Conservation (phyloP, 2,888 invertebrate genomes). For the Drosophila prolongata region DNA sequence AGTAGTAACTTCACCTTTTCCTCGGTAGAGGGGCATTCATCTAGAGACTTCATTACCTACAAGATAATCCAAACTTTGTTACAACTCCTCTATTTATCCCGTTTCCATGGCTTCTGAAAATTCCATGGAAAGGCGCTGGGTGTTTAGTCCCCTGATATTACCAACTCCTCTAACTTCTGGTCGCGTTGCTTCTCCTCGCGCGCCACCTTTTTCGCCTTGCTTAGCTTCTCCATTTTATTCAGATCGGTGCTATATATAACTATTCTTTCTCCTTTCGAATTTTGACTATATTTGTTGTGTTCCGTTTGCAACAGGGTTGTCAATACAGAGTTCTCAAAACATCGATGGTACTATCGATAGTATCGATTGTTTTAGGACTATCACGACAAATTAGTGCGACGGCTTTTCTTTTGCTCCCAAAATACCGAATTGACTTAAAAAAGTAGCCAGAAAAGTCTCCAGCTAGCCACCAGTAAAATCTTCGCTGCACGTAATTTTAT, state of each 20-base stretch:
- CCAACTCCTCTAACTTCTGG: slow-evolving; percentile 83
- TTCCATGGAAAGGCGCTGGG: neutral
- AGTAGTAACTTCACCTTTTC: slow-evolving; percentile 77
- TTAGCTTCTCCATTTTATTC: slow-evolving; percentile 81
- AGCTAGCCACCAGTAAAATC: neutral
- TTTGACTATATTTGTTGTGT: slow-evolving; percentile 49
- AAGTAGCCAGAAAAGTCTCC: neutral
- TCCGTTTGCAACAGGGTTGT: neutral
- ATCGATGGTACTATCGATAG: too few relatives aligned
- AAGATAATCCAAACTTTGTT: neutral
- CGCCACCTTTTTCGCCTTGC: slow-evolving; percentile 81
- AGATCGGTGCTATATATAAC: slow-evolving; percentile 42
- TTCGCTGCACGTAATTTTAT: neutral
- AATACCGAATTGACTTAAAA: neutral
- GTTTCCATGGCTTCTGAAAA: slow-evolving; percentile 20
- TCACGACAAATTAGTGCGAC: neutral
- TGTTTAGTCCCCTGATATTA: slow-evolving; percentile 33
- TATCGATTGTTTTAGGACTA: too few relatives aligned
- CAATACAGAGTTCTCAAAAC: neutral
- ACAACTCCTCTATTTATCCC: slow-evolving; percentile 8
- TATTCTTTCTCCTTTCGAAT: slow-evolving; percentile 42
- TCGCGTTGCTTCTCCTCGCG: slow-evolving; percentile 84
- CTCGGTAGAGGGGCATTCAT: slow-evolving; percentile 68
- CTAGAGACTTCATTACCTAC: slow-evolving; percentile 73
- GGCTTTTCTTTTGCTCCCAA: neutral